A percentile compares a stretch with the other conserved stretches of the same genome.
Evolutionary conservation across 2,797 vertebrate species (phyloP).

Genomic region (Australoheros facetus): DNA sequence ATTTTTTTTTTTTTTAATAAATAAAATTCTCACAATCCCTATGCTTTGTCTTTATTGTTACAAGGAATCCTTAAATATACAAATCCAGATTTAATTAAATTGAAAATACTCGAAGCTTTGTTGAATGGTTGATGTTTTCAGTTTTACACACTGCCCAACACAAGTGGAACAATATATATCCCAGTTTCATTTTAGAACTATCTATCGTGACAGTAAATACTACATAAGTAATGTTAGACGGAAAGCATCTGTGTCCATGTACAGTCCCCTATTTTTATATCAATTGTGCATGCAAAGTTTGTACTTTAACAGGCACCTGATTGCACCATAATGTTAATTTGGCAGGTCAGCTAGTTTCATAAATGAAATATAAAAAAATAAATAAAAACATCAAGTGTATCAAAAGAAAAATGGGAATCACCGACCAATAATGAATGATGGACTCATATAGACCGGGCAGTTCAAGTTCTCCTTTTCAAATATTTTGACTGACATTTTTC

Average conservation of each 20-base stretch:
- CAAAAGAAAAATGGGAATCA: conserved; percentile 5
- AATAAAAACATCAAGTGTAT: conserved; percentile 14
- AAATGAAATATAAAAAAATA: background rate
- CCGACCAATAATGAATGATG: conserved; percentile 5
- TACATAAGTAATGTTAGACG: background rate
- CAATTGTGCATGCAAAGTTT: background rate
- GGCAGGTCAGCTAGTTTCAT: background rate
- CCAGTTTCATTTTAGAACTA: background rate
- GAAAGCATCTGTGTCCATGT: background rate
- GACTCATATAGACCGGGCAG: conserved; percentile 1
- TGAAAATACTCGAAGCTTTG: background rate
- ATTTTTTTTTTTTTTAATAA: background rate
- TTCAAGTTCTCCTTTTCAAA: background rate
- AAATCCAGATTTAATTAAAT: conserved; percentile 4
- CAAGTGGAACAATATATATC: conserved; percentile 6
- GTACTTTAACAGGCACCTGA: conserved; percentile 21
- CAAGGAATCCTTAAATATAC: background rate
- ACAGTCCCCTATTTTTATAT: background rate
- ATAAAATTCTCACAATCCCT: background rate
- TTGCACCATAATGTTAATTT: conserved; percentile 20
- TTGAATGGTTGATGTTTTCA: background rate
- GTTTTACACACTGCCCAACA: background rate
- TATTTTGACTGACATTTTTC: conserved; percentile 11
- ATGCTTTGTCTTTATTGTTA: background rate
- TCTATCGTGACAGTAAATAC: background rate